phyloP scores from a whole-genome alignment of 2,888 invertebrate species.

The Notodonta ziczac region DNA sequence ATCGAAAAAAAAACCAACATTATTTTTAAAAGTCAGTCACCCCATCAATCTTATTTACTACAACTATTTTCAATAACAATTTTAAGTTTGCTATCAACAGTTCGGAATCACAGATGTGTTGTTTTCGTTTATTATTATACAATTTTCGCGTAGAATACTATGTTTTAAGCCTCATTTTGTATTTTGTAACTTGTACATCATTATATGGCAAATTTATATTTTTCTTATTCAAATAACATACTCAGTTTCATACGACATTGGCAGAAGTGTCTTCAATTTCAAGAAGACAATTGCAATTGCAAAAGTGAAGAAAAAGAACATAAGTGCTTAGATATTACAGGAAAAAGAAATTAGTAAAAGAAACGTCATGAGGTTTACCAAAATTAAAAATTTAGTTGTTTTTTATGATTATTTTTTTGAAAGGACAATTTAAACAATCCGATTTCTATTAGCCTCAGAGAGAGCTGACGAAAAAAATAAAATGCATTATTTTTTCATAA shows the following conservation, averaged over 20 bases:
- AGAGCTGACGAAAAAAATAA: no score
- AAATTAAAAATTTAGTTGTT: no score
- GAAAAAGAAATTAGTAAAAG: neutral
- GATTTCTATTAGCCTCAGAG: no score
- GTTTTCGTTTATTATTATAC: constrained; percentile 15
- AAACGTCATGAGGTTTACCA: neutral
- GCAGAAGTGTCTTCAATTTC: no score
- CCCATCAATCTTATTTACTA: constrained; percentile 30
- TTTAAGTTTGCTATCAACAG: constrained; percentile 40
- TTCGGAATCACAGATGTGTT: constrained; percentile 49
- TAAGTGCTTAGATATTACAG: neutral
- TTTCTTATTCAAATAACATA: neutral
- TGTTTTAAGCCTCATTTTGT: constrained; percentile 1
- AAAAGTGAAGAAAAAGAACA: no score
- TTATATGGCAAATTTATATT: neutral
- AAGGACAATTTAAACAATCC: no score
- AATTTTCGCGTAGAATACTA: neutral
- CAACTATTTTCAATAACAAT: constrained; percentile 46
- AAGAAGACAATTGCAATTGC: no score
- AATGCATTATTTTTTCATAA: no score
- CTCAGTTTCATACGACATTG: no score
- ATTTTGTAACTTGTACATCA: neutral
- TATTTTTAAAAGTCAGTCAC: constrained; percentile 28
- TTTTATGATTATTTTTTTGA: no score
- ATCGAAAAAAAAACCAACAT: neutral